Percentiles rank a stretch among this genome's conserved stretches.
Conservation (phyloP, 2,113 vertebrate genomes). For the Nothocercus julius region DNA sequence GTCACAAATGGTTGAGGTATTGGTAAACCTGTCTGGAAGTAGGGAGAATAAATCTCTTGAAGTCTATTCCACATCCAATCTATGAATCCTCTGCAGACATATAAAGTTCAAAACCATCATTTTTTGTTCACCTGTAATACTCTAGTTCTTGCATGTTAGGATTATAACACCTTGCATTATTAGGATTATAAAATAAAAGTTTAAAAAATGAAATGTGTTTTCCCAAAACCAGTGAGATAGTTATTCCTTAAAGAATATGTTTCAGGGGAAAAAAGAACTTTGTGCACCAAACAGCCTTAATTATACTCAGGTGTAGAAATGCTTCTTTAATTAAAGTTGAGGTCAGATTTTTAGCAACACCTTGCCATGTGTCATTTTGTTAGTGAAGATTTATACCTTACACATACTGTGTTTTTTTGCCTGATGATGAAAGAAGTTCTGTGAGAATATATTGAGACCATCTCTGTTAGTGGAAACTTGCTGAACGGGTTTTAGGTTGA, state of each 20-base stretch:
- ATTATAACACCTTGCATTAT: too few species aligned
- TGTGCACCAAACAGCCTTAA: not conserved
- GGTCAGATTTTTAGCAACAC: not conserved
- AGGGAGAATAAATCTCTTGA: not conserved
- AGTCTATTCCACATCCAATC: not conserved
- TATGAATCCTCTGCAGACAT: not conserved
- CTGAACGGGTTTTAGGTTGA: not conserved
- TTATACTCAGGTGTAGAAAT: not conserved
- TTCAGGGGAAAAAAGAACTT: not conserved
- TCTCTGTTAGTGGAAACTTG: conserved; percentile 16
- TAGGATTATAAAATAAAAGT: not conserved
- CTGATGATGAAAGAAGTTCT: not conserved
- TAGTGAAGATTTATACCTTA: not conserved
- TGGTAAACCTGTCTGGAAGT: not conserved
- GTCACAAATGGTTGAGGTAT: not conserved
- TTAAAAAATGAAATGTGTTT: not conserved
- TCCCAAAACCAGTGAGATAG: not conserved
- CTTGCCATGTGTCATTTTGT: not conserved
- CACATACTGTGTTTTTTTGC: not conserved
- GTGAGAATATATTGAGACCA: not conserved
- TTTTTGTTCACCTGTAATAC: not conserved
- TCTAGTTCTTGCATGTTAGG: not conserved
- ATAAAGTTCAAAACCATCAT: not conserved
- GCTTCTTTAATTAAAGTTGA: conserved; percentile 24
- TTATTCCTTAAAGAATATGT: not conserved